phyloP scores from a whole-genome alignment of 2,113 vertebrate species.

The Cynoglossus semilaevis region DNA sequence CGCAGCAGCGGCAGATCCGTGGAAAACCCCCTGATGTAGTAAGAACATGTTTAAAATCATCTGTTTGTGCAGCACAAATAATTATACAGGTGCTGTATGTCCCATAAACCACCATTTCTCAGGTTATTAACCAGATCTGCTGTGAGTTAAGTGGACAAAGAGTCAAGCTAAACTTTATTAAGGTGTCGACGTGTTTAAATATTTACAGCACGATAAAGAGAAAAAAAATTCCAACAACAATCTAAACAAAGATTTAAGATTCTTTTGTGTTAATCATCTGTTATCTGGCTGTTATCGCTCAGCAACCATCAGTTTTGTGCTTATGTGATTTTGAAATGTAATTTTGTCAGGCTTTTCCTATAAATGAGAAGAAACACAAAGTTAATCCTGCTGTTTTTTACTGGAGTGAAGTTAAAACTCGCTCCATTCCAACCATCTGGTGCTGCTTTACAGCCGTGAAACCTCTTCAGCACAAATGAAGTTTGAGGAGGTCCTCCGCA shows the following conservation, averaged over 20 bases:
- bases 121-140: background rate
- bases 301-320: constrained; percentile 12
- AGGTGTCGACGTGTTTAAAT: too few species aligned
- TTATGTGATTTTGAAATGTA: constrained; percentile 30
- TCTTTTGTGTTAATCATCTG: too few species aligned
- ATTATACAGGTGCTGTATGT: background rate
- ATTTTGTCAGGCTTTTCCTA: constrained; percentile 26
- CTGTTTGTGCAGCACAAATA: constrained; percentile 4
- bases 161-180: too few species aligned
- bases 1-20: constrained; percentile 21
- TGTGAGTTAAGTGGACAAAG: background rate
- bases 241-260: too few species aligned
- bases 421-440: background rate
- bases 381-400: constrained; percentile 25
- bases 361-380: constrained; percentile 36
- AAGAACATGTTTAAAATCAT: constrained; percentile 26
- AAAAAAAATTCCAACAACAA: too few species aligned
- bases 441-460: constrained; percentile 16
- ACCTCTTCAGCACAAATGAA: background rate
- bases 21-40: constrained; percentile 55
- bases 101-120: background rate
- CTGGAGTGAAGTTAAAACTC: constrained; percentile 34
- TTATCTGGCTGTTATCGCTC: too few species aligned
- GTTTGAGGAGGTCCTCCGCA: too few species aligned
- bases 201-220: too few species aligned